Conservation (phyloP, 2,797 vertebrate genomes). For the Sebastes paucispinis region DNA sequence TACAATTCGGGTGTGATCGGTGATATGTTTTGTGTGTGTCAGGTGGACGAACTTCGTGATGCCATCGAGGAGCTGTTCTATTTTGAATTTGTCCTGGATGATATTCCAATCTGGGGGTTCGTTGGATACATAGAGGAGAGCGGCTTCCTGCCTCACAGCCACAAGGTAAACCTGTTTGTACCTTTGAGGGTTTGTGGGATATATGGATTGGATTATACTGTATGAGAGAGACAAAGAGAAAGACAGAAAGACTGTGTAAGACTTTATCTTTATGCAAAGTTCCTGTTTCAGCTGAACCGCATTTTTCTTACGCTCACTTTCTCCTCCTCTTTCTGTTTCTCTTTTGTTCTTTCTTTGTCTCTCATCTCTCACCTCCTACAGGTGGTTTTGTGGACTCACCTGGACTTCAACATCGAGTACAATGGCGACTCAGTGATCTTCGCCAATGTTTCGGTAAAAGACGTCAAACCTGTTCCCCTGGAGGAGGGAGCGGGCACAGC, state of each 20-base stretch:
- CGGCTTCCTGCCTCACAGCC: slow-evolving; percentile 92
- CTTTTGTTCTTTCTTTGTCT: background rate
- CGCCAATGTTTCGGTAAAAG: slow-evolving; percentile 91
- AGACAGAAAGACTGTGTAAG: background rate
- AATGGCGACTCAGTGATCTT: slow-evolving; percentile 89
- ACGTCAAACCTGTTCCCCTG: slow-evolving; percentile 90
- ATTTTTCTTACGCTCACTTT: background rate
- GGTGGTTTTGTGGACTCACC: slow-evolving; percentile 92
- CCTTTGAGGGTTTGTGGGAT: background rate
- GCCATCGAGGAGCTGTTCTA: slow-evolving; percentile 94
- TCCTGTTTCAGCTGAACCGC: background rate
- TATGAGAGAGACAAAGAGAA: background rate
- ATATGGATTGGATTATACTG: background rate
- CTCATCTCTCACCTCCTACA: slow-evolving; percentile 30
- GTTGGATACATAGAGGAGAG: slow-evolving; percentile 95
- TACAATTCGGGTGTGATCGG: background rate
- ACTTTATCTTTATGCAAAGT: background rate
- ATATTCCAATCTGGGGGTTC: slow-evolving; percentile 92
- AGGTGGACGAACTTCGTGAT: slow-evolving; percentile 91
- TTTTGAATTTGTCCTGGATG: slow-evolving; percentile 94
- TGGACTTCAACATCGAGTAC: slow-evolving; percentile 94
- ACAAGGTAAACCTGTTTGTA: slow-evolving; percentile 81
- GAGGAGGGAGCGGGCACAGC: slow-evolving; percentile 81
- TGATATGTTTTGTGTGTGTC: slow-evolving; percentile 12
- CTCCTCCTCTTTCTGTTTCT: background rate